Percentiles rank a stretch among this genome's conserved stretches.
Conservation (phyloP, 2,888 invertebrate genomes). For the Trachelus tabidus region DNA sequence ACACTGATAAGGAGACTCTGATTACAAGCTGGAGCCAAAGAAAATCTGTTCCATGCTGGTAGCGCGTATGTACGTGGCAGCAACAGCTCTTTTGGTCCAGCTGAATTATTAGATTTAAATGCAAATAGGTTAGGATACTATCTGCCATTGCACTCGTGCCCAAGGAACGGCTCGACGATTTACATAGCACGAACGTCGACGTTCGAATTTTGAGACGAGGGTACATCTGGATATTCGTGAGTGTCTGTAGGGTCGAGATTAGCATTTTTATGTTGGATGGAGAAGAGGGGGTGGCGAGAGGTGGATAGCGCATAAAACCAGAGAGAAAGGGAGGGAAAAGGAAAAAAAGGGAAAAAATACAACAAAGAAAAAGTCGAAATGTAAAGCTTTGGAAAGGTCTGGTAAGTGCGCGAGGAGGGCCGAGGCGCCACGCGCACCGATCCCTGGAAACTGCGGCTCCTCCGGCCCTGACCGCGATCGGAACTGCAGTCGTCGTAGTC, state of each 20-base stretch:
- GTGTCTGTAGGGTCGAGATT: neutral
- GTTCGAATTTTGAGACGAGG: conserved; percentile 20
- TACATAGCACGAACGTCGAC: conserved; percentile 28
- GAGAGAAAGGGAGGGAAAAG: neutral
- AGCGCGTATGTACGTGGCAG: neutral
- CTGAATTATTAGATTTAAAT: conserved; percentile 38
- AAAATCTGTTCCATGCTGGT: neutral
- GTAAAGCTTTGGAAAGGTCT: neutral
- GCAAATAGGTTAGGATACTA: conserved; percentile 30
- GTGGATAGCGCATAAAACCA: neutral
- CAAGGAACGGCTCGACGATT: conserved; percentile 22
- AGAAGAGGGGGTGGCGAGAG: neutral
- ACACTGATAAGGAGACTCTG: neutral
- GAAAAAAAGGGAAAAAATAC: neutral
- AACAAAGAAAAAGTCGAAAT: neutral
- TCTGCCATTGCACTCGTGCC: neutral
- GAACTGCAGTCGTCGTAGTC: conserved; percentile 19
- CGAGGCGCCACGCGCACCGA: neutral
- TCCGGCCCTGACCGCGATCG: conserved; percentile 31
- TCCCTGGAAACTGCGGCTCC: conserved; percentile 25
- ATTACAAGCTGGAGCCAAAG: neutral
- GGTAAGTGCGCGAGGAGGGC: neutral
- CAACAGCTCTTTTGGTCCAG: neutral
- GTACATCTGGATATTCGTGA: neutral
- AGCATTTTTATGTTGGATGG: neutral